Base-by-base conservation (phyloP, 2,113 vertebrate species). In the Sisor rabdophorus region DNA sequence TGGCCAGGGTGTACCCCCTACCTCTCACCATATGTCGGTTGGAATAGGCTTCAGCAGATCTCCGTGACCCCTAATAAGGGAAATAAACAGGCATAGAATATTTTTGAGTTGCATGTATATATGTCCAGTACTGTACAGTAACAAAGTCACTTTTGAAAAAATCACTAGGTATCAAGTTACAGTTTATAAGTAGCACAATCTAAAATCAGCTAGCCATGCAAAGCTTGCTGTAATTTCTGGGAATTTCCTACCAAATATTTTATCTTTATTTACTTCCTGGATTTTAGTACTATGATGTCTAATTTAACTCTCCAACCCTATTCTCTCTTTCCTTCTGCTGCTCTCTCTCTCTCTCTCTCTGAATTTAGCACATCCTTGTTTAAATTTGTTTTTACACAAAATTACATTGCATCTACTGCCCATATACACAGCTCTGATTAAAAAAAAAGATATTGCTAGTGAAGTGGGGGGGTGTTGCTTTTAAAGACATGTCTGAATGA, bases 401-500 rank as follows among this genome's bases (percentile, higher is more conserved):
- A 60, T 71, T 10, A 40, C 58, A 61, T 2, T 2, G 9, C n/a
- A n/a, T n/a, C 17, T 13, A 61, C 9, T 5, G 10, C 24, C 3
- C 11, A 64, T 44, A 15, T 64, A 22, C 44, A 64, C 44, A 69
- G n/a, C 44, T 75, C 22, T 71, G 58, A 13, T 28, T 54, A 44
- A 60, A 55, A 60, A 77, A 75, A 47, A 77, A 5, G 4, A 20
- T 15, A 44, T 19, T 71, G 20, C 11, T 11, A 13, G 8, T 2
- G 24, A 30, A 30, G 3, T 65, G 13, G 47, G 36, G 17, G 69
- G 75, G n/a, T 44, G 26, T 65, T 56, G 74, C 67, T 24, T 72
- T 60, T 68, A 15, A 24, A 81, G 70, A 81, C 15, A n/a, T 17
- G 17, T 52, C 60, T 75, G 76, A 36, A 36, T 36, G 32, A 81